Base-by-base conservation (phyloP, 2,888 invertebrate genomes). In the Cheilosia impressa region DNA sequence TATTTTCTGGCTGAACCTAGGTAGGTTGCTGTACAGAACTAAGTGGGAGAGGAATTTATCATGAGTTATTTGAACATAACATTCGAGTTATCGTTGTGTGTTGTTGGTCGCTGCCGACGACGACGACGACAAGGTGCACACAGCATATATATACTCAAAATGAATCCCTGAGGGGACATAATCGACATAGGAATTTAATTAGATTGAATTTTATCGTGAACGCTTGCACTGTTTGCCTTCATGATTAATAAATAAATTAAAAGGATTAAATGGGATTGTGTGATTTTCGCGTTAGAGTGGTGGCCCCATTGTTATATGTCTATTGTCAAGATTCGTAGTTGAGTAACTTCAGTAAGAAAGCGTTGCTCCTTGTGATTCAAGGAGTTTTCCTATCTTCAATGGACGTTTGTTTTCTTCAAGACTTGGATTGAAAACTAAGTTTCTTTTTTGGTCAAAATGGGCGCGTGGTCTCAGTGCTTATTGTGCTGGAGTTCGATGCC, bases 181-280 rank as follows among this genome's bases (percentile, higher is more conserved):
- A 60, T n/a, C 43, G 66, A 84, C 84, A 80, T 76, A 71, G 80
- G 71, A 80, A 84, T 80, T 84, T 84, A 84, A 84, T 84, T 84
- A 84, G 80, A 84, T 80, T 80, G 75, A 66, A 80, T 84, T 80
- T 84, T 76, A 76, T 84, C 75, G 84, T 57, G 60, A 10, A 17
- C 10, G 43, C 50, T 55, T 57, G 55, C 68, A 75, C 19, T 76
- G 80, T 80, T 84, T 84, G 71, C 65, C 17, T 43, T 47, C 22
- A 80, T 75, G 80, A 80, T 84, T 80, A 80, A 80, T 84, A 73
- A 69, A 79, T 80, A 66, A 66, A 76, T 75, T 57, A 63, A 52
- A 58, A 47, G 71, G 75, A 71, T 76, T 80, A 75, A 75, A 79
- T 62, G 80, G 75, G 66, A 65, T 71, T 80, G 57, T 76, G 43